Conservation (phyloP, 2,113 vertebrate species). For the Cathartes aura region DNA sequence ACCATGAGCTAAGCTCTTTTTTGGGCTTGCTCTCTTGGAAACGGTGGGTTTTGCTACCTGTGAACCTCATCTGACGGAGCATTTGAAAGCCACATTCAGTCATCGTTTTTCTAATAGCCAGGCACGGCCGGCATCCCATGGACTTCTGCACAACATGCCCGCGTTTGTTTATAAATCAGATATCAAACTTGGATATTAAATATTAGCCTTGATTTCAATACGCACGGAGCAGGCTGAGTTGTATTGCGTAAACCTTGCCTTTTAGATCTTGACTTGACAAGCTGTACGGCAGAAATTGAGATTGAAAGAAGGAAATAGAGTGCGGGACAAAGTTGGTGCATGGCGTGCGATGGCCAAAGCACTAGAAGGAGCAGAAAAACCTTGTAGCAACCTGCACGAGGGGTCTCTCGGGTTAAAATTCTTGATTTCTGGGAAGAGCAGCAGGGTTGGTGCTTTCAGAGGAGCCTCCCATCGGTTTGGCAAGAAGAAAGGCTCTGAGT, state of each 20-base stretch:
- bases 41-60: neutral
- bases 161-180: neutral
- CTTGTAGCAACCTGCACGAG: neutral
- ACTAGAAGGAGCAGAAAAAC: neutral
- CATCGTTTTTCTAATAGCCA: neutral
- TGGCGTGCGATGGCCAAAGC: neutral
- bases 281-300: neutral
- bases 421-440: neutral
- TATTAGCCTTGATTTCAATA: neutral
- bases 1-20: neutral
- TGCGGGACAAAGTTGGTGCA: accelerated
- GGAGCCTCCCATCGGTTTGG: neutral
- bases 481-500: neutral
- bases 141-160: neutral
- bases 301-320: neutral
- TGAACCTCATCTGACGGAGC: neutral
- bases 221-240: neutral
- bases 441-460: neutral
- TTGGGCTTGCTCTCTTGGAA: neutral
- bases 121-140: neutral
- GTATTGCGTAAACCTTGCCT: neutral
- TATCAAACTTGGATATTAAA: neutral
- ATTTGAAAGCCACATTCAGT: neutral
- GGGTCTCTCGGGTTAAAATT: neutral
- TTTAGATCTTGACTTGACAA: neutral